Conservation (phyloP, 1,140 invertebrate species). For the Bathynomus jamesi region DNA sequence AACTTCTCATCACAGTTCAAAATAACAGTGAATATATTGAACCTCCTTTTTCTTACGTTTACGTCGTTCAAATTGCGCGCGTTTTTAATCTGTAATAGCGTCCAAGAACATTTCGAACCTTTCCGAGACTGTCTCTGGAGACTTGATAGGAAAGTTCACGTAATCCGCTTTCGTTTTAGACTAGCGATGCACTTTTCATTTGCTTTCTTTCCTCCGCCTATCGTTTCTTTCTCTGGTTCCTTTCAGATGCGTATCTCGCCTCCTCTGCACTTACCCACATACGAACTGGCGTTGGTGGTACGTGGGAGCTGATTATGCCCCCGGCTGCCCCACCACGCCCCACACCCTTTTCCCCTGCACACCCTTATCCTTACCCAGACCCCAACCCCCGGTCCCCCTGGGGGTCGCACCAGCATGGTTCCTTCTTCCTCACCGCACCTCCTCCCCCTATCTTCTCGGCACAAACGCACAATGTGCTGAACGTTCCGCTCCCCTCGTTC, state of each 20-base stretch:
- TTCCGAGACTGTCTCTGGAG: too few relatives aligned
- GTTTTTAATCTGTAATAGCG: too few relatives aligned
- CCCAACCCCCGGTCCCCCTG: constrained; percentile 13
- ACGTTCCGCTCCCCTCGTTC: constrained; percentile 24
- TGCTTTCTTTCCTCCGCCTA: constrained; percentile 29
- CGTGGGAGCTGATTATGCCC: constrained; percentile 27
- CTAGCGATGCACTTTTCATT: too few relatives aligned
- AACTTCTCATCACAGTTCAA: too few relatives aligned
- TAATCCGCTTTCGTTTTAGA: too few relatives aligned
- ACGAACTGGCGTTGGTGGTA: constrained; percentile 18
- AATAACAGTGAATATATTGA: too few relatives aligned
- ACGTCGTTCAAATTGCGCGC: too few relatives aligned
- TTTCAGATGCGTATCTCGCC: constrained; percentile 37
- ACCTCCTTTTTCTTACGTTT: too few relatives aligned
- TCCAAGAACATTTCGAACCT: too few relatives aligned
- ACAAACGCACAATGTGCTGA: constrained; percentile 37
- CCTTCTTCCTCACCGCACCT: constrained; percentile 28
- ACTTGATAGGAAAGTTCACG: too few relatives aligned
- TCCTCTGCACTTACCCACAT: constrained; percentile 29
- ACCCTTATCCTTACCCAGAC: constrained; percentile 5
- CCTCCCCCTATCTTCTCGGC: constrained; percentile 31
- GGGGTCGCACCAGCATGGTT: constrained; percentile 18
- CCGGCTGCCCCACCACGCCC: constrained; percentile 16
- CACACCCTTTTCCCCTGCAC: constrained; percentile 14
- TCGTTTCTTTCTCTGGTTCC: constrained; percentile 37